phyloP scores from a whole-genome alignment of 2,113 vertebrate genomes.

The Tragelaphus strepsiceros region DNA sequence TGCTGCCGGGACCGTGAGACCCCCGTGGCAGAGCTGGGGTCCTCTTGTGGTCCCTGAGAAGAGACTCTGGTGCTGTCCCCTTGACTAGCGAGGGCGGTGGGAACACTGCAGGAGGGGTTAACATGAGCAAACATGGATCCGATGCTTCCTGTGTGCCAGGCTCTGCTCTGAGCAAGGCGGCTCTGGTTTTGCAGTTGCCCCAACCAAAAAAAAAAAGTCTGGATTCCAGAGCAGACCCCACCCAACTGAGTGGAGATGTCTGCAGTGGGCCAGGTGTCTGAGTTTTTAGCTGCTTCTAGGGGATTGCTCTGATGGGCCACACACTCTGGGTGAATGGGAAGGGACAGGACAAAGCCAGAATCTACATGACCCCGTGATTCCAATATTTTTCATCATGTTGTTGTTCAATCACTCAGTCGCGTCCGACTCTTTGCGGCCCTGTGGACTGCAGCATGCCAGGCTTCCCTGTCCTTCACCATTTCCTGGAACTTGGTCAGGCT shows the following conservation, averaged over 20 bases:
- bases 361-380: not conserved
- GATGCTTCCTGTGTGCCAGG: not conserved
- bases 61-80: not conserved
- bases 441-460: not conserved
- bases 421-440: not conserved
- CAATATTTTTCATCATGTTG: not conserved
- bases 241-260: not conserved
- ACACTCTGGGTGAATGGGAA: no score
- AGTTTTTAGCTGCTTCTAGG: not conserved
- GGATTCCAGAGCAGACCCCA: not conserved
- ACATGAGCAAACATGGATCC: rapidly evolving
- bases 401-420: not conserved
- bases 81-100: rapidly evolving
- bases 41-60: not conserved
- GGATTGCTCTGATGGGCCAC: not conserved
- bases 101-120: not conserved
- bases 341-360: not conserved
- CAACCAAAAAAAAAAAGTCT: no score
- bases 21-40: not conserved
- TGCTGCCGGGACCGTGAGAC: not conserved
- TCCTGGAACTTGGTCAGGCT: not conserved
- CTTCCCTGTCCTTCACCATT: not conserved
- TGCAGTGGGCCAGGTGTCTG: no score
- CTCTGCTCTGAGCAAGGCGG: not conserved
- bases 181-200: no score